Percentiles rank a stretch among this genome's conserved stretches.
Conservation (phyloP, 2,113 vertebrate species). For the Cnemophilus loriae region DNA sequence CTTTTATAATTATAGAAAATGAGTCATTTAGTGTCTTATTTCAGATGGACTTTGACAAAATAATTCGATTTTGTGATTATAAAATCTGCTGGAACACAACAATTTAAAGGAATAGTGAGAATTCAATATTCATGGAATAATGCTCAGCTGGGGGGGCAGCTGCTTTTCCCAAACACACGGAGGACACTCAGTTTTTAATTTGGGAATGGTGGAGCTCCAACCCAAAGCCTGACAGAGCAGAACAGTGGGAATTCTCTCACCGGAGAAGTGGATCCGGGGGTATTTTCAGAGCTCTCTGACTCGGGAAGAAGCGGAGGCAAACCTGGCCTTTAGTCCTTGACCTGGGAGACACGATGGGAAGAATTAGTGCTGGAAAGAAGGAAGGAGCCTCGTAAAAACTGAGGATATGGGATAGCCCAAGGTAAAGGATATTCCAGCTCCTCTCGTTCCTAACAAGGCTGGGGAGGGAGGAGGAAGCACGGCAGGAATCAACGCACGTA, state of each 20-base stretch:
- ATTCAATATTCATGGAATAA: background rate
- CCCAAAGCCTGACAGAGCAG: background rate
- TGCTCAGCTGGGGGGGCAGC: too few relatives aligned
- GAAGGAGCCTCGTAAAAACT: background rate
- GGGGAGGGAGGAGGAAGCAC: background rate
- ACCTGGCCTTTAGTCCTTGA: background rate
- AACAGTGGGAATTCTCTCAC: background rate
- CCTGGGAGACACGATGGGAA: background rate
- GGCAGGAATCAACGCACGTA: background rate
- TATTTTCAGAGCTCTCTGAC: background rate
- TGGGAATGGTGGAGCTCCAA: background rate
- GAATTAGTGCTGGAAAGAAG: background rate
- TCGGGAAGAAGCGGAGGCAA: background rate
- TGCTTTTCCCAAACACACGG: background rate
- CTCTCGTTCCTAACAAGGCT: background rate
- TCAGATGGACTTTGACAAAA: background rate
- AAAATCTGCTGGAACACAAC: background rate
- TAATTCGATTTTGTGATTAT: accelerated
- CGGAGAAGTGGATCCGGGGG: background rate
- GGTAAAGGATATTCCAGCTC: background rate
- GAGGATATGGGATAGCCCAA: accelerated
- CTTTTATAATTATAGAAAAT: background rate
- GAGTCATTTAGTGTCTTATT: background rate
- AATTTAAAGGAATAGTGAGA: background rate
- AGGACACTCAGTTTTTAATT: accelerated